Evolutionary conservation across 2,797 vertebrate species (phyloP).

Genomic region (Sorex maritimensis): DNA sequence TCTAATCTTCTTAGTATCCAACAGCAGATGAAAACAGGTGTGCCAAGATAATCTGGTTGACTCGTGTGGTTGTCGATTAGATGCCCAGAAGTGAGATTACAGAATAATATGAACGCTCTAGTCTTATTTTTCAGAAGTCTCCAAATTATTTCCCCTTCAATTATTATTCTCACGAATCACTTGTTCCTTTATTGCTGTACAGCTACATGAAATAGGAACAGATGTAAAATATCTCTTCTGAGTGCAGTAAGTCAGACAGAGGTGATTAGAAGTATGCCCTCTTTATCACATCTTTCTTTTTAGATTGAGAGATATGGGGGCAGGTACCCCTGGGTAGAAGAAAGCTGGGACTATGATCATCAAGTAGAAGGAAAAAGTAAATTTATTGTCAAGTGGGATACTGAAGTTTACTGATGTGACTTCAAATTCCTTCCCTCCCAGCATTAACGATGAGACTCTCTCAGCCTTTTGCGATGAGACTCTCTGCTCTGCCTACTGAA

Average conservation of each 20-base stretch:
- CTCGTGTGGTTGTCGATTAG: too few relatives aligned
- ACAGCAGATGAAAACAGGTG: too few relatives aligned
- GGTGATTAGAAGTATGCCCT: neutral
- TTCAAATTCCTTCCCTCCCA: slow-evolving; percentile 2
- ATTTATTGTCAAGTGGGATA: neutral
- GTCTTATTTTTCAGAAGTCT: too few relatives aligned
- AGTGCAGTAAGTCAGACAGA: too few relatives aligned
- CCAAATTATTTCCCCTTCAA: too few relatives aligned
- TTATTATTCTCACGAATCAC: neutral
- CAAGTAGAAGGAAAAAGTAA: neutral
- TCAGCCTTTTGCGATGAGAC: neutral
- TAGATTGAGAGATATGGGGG: neutral
- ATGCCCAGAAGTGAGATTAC: too few relatives aligned
- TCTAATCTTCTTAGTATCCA: too few relatives aligned
- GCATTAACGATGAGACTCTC: neutral
- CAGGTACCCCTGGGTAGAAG: neutral
- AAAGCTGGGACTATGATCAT: neutral
- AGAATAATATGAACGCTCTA: too few relatives aligned
- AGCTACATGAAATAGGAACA: neutral
- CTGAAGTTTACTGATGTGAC: neutral
- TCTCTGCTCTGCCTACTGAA: neutral
- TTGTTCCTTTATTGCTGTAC: neutral
- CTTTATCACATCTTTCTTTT: neutral
- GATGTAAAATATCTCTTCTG: neutral
- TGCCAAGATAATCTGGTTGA: too few relatives aligned